These are phyloP conservation scores for Eupristina koningsbergeri DNA, from an alignment of 1,140 invertebrate species.

Conservation along the genomic window DNA sequence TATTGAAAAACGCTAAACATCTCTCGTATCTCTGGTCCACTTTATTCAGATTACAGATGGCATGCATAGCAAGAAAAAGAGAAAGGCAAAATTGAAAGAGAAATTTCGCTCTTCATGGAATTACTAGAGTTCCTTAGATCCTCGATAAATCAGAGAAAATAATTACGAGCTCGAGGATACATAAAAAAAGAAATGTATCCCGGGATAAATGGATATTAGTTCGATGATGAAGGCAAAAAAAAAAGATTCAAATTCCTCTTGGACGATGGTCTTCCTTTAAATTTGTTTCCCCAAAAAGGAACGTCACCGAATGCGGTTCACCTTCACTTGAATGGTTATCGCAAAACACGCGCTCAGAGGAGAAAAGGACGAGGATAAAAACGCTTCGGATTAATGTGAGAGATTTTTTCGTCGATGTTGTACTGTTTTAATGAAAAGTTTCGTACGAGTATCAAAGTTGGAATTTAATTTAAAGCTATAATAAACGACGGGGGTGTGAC, in stretches of 20 bases:
- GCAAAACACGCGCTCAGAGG: background rate
- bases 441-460: slow-evolving; percentile 36
- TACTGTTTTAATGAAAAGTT: slow-evolving; percentile 44
- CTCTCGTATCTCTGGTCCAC: background rate
- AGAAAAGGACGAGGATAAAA: too few species aligned
- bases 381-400: background rate
- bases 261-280: slow-evolving; percentile 11
- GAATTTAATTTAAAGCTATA: slow-evolving; percentile 48
- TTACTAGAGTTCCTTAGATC: slow-evolving; percentile 27
- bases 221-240: background rate
- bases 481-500: slow-evolving; percentile 33
- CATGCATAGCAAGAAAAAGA: background rate
- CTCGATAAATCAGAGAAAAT: slow-evolving; percentile 55
- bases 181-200: slow-evolving; percentile 33
- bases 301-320: background rate
- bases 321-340: background rate
- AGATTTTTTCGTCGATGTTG: slow-evolving; percentile 27
- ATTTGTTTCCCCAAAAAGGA: background rate
- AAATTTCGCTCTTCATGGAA: slow-evolving; percentile 23
- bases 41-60: background rate
- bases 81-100: background rate
- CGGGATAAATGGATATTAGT: background rate
- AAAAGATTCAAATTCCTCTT: background rate
- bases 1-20: background rate
- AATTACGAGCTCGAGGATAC: slow-evolving; percentile 52